These are phyloP conservation scores for Tachysurus fulvidraco DNA, from an alignment of 2,113 vertebrate species.

Conservation along the genomic window DNA sequence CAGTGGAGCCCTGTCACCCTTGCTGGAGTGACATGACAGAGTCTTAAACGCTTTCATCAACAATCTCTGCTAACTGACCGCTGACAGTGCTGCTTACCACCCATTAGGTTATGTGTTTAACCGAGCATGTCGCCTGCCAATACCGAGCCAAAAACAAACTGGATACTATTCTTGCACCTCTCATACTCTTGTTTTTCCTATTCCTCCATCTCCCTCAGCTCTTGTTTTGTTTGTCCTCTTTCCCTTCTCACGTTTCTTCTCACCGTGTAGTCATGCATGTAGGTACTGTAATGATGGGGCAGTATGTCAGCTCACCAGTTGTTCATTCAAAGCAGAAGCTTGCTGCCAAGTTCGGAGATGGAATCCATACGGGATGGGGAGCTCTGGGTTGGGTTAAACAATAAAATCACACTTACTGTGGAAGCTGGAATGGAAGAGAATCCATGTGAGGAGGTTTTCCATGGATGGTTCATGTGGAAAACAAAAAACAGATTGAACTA, in stretches of 20 bases:
- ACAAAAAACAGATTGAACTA: slow-evolving; percentile 30
- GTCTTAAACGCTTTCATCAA: slow-evolving; percentile 11
- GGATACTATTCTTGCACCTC: slow-evolving; percentile 48
- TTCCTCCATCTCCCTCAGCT: background rate
- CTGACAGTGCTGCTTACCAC: slow-evolving; percentile 39
- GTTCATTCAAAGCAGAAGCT: slow-evolving; percentile 20
- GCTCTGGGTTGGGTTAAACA: slow-evolving; percentile 39
- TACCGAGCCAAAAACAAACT: slow-evolving; percentile 51
- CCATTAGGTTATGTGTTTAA: slow-evolving; percentile 44
- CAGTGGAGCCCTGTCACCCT: slow-evolving; percentile 6
- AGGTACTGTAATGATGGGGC: background rate
- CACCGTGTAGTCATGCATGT: background rate
- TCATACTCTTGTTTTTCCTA: slow-evolving; percentile 39
- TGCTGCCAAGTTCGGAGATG: slow-evolving; percentile 40
- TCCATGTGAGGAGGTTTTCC: slow-evolving; percentile 5
- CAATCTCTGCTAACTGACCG: slow-evolving; percentile 29
- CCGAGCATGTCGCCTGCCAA: slow-evolving; percentile 45
- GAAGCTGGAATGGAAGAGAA: slow-evolving; percentile 22
- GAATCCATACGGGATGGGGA: slow-evolving; percentile 27
- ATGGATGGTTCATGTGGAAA: slow-evolving; percentile 16
- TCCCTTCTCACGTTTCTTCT: background rate
- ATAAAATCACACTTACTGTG: slow-evolving; percentile 51
- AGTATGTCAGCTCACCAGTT: slow-evolving; percentile 18
- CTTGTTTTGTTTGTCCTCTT: background rate
- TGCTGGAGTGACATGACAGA: slow-evolving; percentile 13